Percentiles rank a stretch among this genome's conserved stretches.
These are phyloP conservation scores for Steatornis caripensis DNA, from an alignment of 2,113 vertebrate species.

Conservation along the genomic window DNA sequence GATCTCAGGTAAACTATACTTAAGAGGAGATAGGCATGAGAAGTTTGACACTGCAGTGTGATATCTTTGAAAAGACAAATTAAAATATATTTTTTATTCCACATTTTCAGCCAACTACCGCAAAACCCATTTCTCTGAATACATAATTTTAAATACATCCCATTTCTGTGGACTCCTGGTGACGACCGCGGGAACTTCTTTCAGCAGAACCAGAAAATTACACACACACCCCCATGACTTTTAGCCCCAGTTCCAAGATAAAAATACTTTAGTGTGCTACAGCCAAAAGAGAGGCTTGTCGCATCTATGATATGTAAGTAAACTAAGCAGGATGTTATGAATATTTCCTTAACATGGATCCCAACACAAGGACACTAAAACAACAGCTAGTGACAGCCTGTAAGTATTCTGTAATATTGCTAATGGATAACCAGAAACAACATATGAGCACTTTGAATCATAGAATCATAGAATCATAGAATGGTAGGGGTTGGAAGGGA, in stretches of 20 bases:
- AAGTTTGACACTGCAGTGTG: neutral
- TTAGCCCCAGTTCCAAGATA: neutral
- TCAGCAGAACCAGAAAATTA: neutral
- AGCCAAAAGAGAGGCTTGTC: neutral
- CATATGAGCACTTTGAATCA: neutral
- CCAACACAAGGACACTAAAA: neutral
- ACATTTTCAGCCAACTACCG: neutral
- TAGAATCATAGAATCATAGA: no score
- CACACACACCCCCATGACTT: neutral
- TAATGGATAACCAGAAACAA: neutral
- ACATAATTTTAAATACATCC: neutral
- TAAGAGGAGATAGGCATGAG: rapidly evolving
- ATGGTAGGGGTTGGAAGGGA: no score
- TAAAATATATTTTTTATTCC: neutral
- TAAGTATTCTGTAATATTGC: neutral
- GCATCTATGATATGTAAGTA: neutral
- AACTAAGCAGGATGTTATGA: neutral
- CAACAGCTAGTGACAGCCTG: neutral
- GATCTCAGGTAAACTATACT: neutral
- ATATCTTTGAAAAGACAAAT: neutral
- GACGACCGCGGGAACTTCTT: neutral
- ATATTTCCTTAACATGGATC: neutral
- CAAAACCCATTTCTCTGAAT: neutral
- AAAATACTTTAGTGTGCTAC: neutral
- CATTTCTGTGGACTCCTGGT: neutral